A percentile compares a stretch with the other conserved stretches of the same genome.
These are phyloP conservation scores for Limonius californicus DNA, from an alignment of 1,140 invertebrate species.

Conservation along the genomic window DNA sequence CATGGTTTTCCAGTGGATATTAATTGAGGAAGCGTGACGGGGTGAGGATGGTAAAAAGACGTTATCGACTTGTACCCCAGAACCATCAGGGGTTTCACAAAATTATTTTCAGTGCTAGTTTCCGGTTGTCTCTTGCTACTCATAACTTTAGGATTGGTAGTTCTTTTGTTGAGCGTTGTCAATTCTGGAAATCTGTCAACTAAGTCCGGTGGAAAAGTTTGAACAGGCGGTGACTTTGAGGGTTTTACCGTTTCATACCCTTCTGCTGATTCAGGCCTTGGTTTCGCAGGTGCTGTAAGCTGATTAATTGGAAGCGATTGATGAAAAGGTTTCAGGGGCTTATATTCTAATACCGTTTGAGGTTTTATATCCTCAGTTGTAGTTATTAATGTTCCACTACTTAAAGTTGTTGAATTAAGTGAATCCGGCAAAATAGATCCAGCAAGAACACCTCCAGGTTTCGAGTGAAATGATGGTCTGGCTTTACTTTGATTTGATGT, in stretches of 20 bases:
- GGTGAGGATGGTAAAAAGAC: neutral
- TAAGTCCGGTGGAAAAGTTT: neutral
- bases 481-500: no score
- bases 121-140: no score
- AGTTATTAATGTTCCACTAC: no score
- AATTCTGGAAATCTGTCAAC: neutral
- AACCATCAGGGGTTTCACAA: neutral
- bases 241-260: neutral
- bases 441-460: no score
- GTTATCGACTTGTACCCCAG: neutral
- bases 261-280: neutral
- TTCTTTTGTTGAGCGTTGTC: no score
- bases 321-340: neutral
- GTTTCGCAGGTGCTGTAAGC: neutral
- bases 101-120: no score
- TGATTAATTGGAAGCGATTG: neutral
- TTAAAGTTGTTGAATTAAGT: no score
- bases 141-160: no score
- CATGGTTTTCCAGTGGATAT: neutral
- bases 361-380: no score
- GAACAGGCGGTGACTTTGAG: neutral
- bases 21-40: neutral
- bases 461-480: no score
- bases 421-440: no score
- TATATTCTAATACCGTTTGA: neutral